A percentile compares a stretch with the other conserved stretches of the same genome.
These are phyloP conservation scores for Perca schrenkii DNA, from an alignment of 2,113 vertebrate species.

Conservation along the genomic window DNA sequence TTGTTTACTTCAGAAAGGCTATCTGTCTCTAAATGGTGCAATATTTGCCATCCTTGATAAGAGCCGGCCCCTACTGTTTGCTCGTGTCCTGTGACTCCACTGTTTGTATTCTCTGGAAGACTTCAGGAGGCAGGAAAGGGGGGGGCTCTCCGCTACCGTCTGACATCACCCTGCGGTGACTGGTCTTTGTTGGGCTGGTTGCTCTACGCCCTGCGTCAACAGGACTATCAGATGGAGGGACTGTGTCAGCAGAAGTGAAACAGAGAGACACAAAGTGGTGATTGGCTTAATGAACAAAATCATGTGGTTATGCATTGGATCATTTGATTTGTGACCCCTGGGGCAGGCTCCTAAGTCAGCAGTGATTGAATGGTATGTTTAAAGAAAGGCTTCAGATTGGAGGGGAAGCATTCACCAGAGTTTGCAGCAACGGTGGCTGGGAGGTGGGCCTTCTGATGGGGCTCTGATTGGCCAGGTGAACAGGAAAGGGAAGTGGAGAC, in stretches of 20 bases:
- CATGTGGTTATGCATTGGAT: neutral
- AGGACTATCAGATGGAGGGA: conserved; percentile 34
- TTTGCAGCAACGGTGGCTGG: neutral
- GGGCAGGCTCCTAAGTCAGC: neutral
- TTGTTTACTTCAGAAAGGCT: neutral
- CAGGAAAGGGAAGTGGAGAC: neutral
- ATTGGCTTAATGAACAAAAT: conserved; percentile 7
- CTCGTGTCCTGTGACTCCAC: conserved; percentile 78
- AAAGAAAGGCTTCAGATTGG: conserved; percentile 4
- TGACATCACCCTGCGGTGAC: conserved; percentile 85
- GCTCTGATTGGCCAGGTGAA: conserved; percentile 28
- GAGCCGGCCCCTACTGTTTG: conserved; percentile 83
- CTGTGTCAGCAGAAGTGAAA: conserved; percentile 3
- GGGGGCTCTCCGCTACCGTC: conserved; percentile 85
- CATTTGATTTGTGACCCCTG: conserved; percentile 13
- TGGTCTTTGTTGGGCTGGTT: conserved; percentile 41
- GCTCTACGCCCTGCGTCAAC: neutral
- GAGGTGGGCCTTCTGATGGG: neutral
- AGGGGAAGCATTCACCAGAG: conserved; percentile 49
- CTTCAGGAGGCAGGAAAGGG: conserved; percentile 90
- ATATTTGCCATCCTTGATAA: neutral
- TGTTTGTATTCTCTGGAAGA: conserved; percentile 92
- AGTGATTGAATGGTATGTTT: neutral
- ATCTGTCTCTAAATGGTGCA: conserved; percentile 1
- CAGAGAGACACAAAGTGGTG: neutral